Evolutionary conservation across 2,888 invertebrate genomes (phyloP), one percentile per base, ranked within the genome.

Genomic region (Ditylenchus weischeri): DNA sequence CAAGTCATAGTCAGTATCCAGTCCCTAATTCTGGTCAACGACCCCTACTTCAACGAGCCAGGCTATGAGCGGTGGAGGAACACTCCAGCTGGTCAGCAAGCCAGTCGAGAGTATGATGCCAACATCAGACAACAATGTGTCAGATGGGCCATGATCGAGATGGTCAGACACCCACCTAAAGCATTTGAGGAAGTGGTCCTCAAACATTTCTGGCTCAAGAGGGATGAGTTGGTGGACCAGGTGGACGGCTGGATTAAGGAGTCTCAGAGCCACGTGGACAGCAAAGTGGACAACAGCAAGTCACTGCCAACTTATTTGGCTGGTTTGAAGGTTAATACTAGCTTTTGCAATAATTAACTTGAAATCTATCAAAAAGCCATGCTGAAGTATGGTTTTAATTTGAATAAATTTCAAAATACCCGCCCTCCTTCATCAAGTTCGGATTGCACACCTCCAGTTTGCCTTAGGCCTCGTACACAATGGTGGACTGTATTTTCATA

Each of bases 161-260:
- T 77, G 64, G 69, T 80, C 54, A 68, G 72, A 29, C 73, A 74
- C 18, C 76, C 77, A 18, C 76, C 81, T 1, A 23, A 48, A 21
- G 60, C 68, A 15, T 70, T 70, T 49, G 60, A 90, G 85, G 90
- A 92, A 86, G 91, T 93, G 64, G 91, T 94, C 75, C 90, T 91
- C 74, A 89, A 90, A 38, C 94, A 94, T 84, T 94, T 94, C 85
- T 94, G 92, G 90, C 87, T 94, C 80, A 94, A 94, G 84, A 88
- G 91, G 69, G 89, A 91, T 80, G 93, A 93, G 86, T 90, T 94
- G 75, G 88, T 91, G 83, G 87, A 88, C 76, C 93, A 93, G 85
- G 89, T 73, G 1, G 47, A 58, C 21, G 60, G 49, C 11, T 71
- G 72, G 71, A 47, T 69, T 0, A 38, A 48, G n/a, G 66, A 68